phyloP scores from a whole-genome alignment of 2,797 vertebrate genomes.

The Myiotriccus ornatus region DNA sequence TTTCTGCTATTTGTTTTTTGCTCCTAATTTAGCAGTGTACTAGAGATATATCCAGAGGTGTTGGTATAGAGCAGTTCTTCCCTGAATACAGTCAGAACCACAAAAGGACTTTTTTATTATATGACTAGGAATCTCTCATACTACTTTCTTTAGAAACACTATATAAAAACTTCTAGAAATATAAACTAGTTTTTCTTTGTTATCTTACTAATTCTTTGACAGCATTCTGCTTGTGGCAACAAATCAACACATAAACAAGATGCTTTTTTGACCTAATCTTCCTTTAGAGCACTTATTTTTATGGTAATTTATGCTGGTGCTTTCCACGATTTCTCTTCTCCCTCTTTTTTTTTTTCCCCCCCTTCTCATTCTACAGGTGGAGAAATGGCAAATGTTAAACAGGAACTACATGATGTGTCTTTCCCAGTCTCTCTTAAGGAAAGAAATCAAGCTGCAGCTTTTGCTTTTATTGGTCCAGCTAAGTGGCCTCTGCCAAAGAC shows the following conservation, averaged over 20 bases:
- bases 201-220: background rate
- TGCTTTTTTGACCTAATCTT: background rate
- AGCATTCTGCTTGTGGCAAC: background rate
- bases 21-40: background rate
- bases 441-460: background rate
- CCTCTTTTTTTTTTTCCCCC: fast-evolving
- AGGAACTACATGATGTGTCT: background rate
- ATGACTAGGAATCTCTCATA: background rate
- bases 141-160: background rate
- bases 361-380: background rate
- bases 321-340: background rate
- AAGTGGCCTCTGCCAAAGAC: background rate
- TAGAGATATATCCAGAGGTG: background rate
- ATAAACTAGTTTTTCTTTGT: background rate
- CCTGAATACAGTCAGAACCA: background rate
- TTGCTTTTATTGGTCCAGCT: background rate
- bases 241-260: background rate
- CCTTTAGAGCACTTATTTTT: background rate
- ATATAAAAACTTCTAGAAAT: background rate
- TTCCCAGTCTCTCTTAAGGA: background rate
- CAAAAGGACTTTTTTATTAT: background rate
- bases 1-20: background rate
- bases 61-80: background rate
- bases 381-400: background rate
- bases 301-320: background rate